These are phyloP conservation scores for Harlomillsia oculata DNA, from an alignment of 1,140 invertebrate genomes.

Conservation along the genomic window DNA sequence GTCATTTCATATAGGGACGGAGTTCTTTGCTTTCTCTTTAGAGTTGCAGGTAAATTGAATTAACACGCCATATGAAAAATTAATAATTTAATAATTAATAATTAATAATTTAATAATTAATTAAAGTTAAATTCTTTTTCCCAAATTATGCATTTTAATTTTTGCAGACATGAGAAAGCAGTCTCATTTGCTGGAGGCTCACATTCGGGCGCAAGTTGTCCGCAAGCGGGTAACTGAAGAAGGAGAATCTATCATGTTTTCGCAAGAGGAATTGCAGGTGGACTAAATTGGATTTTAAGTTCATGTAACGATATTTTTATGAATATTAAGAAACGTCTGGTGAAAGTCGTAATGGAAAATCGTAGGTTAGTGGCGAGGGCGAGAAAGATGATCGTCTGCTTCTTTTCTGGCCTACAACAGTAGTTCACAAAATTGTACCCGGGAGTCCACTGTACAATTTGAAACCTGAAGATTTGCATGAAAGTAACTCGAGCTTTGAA, in stretches of 20 bases:
- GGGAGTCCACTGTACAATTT: constrained; percentile 71
- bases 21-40: constrained; percentile 73
- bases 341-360: not conserved
- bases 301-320: not conserved
- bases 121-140: not conserved
- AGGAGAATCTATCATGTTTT: constrained; percentile 68
- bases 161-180: constrained; percentile 89
- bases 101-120: not conserved
- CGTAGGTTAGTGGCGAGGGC: constrained; percentile 56
- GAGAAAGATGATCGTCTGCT: constrained; percentile 64
- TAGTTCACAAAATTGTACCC: constrained; percentile 75
- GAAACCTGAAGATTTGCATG: constrained; percentile 43
- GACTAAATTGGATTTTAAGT: no score
- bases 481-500: constrained; percentile 56
- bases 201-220: constrained; percentile 75
- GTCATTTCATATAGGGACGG: constrained; percentile 66
- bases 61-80: not conserved
- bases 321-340: not conserved
- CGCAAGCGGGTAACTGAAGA: constrained; percentile 63
- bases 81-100: not conserved
- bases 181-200: constrained; percentile 77
- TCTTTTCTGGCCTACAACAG: constrained; percentile 84
- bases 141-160: constrained; percentile 55
- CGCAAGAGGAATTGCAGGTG: constrained; percentile 59
- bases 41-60: constrained; percentile 66